Percentiles rank a stretch among this genome's conserved stretches.
phyloP scores from a whole-genome alignment of 2,797 vertebrate species.

The Sebastolobus alascanus region DNA sequence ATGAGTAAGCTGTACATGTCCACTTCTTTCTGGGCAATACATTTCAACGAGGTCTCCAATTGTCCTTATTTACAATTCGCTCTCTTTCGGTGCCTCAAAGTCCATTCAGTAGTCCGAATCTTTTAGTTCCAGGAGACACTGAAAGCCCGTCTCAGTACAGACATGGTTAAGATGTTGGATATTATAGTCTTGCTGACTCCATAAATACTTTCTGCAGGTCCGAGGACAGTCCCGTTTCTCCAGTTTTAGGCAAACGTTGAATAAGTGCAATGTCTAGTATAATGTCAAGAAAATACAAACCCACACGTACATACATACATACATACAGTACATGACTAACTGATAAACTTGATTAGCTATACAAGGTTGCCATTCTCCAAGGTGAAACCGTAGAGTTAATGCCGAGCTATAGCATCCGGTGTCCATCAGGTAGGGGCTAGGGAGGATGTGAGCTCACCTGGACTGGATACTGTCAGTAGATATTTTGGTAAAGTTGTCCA shows the following conservation, averaged over 20 bases:
- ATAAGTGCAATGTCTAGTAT: conserved; percentile 82
- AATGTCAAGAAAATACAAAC: conserved; percentile 80
- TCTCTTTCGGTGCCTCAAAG: conserved; percentile 38
- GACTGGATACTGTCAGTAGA: conserved; percentile 42
- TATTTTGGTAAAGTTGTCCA: conserved; percentile 56
- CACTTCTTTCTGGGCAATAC: conserved; percentile 56
- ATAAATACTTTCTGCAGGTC: conserved; percentile 50
- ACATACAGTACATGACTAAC: conserved; percentile 80
- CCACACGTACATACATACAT: conserved; percentile 71
- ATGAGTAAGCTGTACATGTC: conserved; percentile 56
- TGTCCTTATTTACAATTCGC: conserved; percentile 68
- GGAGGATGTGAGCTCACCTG: conserved; percentile 40
- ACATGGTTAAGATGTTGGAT: conserved; percentile 58
- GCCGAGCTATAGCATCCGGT: conserved; percentile 54
- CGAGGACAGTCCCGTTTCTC: conserved; percentile 57
- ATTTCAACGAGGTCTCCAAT: conserved; percentile 56
- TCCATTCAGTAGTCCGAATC: conserved; percentile 54
- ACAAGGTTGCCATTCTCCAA: conserved; percentile 73
- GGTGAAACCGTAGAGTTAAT: conserved; percentile 55
- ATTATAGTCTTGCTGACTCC: conserved; percentile 51
- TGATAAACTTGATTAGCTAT: conserved; percentile 77
- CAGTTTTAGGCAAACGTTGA: conserved; percentile 76
- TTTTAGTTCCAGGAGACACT: conserved; percentile 50
- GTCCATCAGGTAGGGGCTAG: conserved; percentile 26
- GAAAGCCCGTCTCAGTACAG: conserved; percentile 52